phyloP scores from a whole-genome alignment of 23 tunicate genomes.

The Styela clava region DNA sequence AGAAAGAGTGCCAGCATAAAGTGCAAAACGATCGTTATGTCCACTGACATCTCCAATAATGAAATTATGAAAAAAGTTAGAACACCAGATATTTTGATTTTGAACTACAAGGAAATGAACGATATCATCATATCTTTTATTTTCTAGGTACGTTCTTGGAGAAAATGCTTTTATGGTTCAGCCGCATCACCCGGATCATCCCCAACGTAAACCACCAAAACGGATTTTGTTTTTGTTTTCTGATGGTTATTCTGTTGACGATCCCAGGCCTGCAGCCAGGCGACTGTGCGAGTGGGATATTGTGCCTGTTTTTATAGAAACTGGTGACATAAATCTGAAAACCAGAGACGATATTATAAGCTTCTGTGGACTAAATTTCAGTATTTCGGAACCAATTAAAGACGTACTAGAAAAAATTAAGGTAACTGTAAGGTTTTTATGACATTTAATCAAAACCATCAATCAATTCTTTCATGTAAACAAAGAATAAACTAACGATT shows the following conservation, averaged over 20 bases:
- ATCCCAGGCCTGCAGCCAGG: conserved; percentile 63
- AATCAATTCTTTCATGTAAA: too few relatives aligned
- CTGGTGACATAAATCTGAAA: conserved; percentile 32
- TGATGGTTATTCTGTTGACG: conserved; percentile 73
- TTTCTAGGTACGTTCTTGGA: conserved; percentile 12
- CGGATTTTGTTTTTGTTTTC: conserved; percentile 59
- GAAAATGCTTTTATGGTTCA: conserved; percentile 11
- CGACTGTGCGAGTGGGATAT: conserved; percentile 77
- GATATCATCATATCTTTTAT: too few relatives aligned
- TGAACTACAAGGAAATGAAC: too few relatives aligned
- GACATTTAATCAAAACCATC: not conserved
- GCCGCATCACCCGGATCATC: not conserved
- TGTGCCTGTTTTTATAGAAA: conserved; percentile 61
- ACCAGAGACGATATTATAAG: conserved; percentile 35
- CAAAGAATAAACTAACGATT: too few relatives aligned
- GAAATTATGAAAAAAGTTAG: too few relatives aligned
- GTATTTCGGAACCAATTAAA: conserved; percentile 38
- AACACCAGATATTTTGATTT: too few relatives aligned
- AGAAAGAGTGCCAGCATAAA: too few relatives aligned
- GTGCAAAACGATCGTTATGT: too few relatives aligned
- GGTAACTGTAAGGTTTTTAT: too few relatives aligned
- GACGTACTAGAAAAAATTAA: conserved; percentile 43
- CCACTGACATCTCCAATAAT: too few relatives aligned
- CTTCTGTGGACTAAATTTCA: conserved; percentile 13
- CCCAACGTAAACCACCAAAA: conserved; percentile 23